A percentile compares a stretch with the other conserved stretches of the same genome.
Conservation (phyloP, 1,140 invertebrate species). For the Caenorhabditis latens region DNA sequence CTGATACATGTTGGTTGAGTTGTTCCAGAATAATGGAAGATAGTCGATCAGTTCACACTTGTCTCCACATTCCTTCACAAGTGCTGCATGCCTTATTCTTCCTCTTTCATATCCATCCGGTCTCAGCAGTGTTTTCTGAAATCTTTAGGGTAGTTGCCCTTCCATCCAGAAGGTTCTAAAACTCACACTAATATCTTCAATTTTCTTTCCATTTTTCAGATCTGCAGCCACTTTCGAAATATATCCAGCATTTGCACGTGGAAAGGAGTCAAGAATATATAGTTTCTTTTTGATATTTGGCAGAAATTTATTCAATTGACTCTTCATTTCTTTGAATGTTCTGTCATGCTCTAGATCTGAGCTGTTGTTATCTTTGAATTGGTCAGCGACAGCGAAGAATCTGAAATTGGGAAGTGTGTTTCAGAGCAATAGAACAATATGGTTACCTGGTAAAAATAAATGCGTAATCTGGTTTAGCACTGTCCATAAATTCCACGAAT, state of each 20-base stretch:
- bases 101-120: conserved; percentile 37
- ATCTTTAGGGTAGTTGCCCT: not conserved
- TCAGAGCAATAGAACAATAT: not conserved
- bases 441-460: conserved; percentile 4
- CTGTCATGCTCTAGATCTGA: not conserved
- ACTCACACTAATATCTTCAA: conserved; percentile 5
- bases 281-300: conserved; percentile 27
- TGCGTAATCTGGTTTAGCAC: conserved; percentile 19
- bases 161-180: not conserved
- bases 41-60: conserved; percentile 13
- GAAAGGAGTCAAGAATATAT: not conserved
- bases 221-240: not conserved
- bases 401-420: not conserved
- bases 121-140: not conserved
- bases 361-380: not conserved
- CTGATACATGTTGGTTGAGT: not conserved
- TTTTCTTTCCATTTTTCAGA: not conserved
- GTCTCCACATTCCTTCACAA: not conserved
- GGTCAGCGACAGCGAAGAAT: not conserved
- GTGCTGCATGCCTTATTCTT: not conserved
- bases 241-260: not conserved
- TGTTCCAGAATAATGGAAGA: conserved; percentile 20
- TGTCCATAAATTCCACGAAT: conserved; percentile 23
- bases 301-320: conserved; percentile 14
- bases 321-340: not conserved